Percentiles rank a stretch among this genome's conserved stretches.
Evolutionary conservation across 1,140 invertebrate genomes (phyloP).

Genomic region (Ceratina calcarata): DNA sequence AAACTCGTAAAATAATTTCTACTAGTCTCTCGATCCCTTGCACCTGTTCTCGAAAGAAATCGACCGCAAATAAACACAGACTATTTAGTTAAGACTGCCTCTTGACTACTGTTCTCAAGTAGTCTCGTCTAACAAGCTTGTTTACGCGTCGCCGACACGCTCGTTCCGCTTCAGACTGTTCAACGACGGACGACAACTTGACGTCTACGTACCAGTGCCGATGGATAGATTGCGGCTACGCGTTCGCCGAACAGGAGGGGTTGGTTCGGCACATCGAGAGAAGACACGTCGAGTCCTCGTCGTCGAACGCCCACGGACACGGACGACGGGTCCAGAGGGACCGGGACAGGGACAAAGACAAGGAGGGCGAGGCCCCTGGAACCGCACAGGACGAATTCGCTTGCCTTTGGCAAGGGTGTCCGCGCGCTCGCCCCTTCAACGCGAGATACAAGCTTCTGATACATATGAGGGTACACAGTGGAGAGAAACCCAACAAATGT

Average conservation of each 20-base stretch:
- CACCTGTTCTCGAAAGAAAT: too few species aligned
- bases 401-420: constrained; percentile 95
- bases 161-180: constrained; percentile 58
- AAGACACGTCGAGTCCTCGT: constrained; percentile 88
- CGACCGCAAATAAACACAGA: constrained; percentile 6
- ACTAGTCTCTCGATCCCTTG: too few species aligned
- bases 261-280: constrained; percentile 96
- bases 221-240: constrained; percentile 92
- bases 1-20: too few species aligned
- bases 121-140: background rate
- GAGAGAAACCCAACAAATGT: constrained; percentile 98
- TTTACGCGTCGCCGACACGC: constrained; percentile 23
- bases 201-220: constrained; percentile 83
- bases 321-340: constrained; percentile 67
- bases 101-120: background rate
- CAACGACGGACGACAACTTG: constrained; percentile 61
- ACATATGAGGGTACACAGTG: constrained; percentile 97
- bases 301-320: constrained; percentile 65
- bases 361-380: constrained; percentile 16
- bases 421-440: constrained; percentile 93
- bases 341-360: constrained; percentile 69
- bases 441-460: constrained; percentile 97
- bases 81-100: background rate
- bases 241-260: constrained; percentile 88
- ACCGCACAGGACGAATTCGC: constrained; percentile 89